Evolutionary conservation across 92 coral and sea anemone species (phyloP).

Genomic region (Pocillopora grandis): DNA sequence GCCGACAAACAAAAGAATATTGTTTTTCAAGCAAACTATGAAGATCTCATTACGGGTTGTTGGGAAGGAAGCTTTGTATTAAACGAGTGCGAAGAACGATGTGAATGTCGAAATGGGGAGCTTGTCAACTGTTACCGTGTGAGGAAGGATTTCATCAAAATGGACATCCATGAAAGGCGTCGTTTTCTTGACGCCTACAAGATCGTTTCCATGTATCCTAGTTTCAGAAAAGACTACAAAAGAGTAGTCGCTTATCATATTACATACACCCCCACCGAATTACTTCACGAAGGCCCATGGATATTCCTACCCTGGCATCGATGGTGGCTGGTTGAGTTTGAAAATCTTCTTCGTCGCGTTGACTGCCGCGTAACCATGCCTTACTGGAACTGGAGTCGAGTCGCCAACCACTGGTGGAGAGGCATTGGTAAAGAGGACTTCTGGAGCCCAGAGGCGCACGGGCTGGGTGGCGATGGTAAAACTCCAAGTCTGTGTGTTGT

Average conservation of each 20-base stretch:
- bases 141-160: slow-evolving; percentile 27
- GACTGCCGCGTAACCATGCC: slow-evolving; percentile 57
- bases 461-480: slow-evolving; percentile 60
- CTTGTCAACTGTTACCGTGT: slow-evolving; percentile 30
- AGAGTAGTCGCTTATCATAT: slow-evolving; percentile 24
- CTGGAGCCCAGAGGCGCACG: slow-evolving; percentile 51
- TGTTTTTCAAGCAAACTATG: no score
- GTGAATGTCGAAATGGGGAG: slow-evolving; percentile 17
- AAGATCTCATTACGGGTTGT: no score
- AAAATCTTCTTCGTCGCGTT: slow-evolving; percentile 43
- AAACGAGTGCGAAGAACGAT: slow-evolving; percentile 29
- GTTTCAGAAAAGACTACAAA: slow-evolving; percentile 1
- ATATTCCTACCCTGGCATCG: slow-evolving; percentile 67
- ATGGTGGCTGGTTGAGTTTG: slow-evolving; percentile 51
- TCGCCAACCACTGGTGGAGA: slow-evolving; percentile 50
- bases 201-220: slow-evolving; percentile 7
- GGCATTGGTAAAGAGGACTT: slow-evolving; percentile 22
- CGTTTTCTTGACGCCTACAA: slow-evolving; percentile 27
- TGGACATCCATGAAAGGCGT: background rate
- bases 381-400: slow-evolving; percentile 64
- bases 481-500: slow-evolving; percentile 26
- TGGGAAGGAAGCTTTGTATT: slow-evolving; percentile 11
- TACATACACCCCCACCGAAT: background rate
- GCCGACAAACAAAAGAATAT: background rate
- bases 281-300: slow-evolving; percentile 43